Evolutionary conservation across 2,797 vertebrate genomes (phyloP).

Genomic region (Propithecus deckenii): DNA sequence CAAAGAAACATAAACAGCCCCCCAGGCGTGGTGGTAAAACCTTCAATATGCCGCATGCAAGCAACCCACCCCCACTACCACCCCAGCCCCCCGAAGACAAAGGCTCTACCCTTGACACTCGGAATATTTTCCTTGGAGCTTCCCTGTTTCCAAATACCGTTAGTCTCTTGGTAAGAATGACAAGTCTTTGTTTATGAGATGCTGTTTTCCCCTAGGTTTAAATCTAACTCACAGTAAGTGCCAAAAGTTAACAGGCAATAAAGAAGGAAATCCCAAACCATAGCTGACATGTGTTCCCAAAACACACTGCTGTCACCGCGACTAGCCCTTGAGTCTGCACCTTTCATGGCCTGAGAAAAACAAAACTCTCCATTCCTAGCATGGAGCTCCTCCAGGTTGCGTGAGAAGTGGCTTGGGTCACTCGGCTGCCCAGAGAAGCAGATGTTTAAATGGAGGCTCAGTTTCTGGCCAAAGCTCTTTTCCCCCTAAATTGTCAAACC

Average conservation of each 20-base stretch:
- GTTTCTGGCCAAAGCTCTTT: background rate
- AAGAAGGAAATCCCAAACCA: background rate
- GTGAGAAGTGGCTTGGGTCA: background rate
- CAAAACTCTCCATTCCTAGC: background rate
- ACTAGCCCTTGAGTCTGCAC: background rate
- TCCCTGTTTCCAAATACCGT: background rate
- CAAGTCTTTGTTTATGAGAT: background rate
- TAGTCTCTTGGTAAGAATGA: background rate
- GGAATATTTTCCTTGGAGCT: background rate
- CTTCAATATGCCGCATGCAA: background rate
- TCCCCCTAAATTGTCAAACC: background rate
- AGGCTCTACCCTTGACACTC: background rate
- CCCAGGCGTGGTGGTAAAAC: rapidly evolving
- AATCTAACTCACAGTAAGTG: background rate
- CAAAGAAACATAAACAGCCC: background rate
- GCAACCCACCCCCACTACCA: background rate
- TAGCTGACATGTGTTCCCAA: background rate
- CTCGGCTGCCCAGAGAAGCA: background rate
- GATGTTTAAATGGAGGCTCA: background rate
- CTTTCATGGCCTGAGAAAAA: background rate
- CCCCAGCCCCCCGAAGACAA: background rate
- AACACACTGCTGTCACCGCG: background rate
- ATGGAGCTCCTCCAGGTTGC: background rate
- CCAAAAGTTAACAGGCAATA: background rate
- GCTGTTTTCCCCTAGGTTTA: background rate